Conservation (phyloP, 92 coral and sea anemone species). For the Pocillopora meandrina region DNA sequence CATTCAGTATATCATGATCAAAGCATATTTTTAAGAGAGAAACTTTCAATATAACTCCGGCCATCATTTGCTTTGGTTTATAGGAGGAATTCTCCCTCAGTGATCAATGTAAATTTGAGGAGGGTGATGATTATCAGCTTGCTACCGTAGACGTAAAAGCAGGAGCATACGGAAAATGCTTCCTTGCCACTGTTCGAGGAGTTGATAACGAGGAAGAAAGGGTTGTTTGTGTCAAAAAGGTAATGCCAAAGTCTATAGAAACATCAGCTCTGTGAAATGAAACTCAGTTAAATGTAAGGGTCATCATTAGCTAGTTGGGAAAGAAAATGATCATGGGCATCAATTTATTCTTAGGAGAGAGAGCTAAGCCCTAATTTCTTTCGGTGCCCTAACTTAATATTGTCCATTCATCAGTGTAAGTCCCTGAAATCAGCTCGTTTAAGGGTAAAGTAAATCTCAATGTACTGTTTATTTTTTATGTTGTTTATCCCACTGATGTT, state of each 20-base stretch:
- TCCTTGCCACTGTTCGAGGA: not conserved
- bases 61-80: not conserved
- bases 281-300: not conserved
- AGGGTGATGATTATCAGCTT: conserved; percentile 19
- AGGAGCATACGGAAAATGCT: conserved; percentile 55
- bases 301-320: not conserved
- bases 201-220: not conserved
- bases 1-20: not conserved
- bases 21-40: not conserved
- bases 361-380: too few relatives aligned
- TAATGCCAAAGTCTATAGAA: not conserved
- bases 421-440: too few relatives aligned
- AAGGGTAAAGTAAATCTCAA: too few relatives aligned
- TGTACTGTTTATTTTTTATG: too few relatives aligned
- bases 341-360: too few relatives aligned
- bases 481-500: not conserved
- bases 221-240: conserved; percentile 44
- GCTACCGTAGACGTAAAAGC: not conserved
- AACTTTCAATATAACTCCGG: not conserved
- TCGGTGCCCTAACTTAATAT: not conserved
- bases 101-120: conserved; percentile 25
- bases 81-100: conserved; percentile 17
- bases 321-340: too few relatives aligned
- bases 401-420: not conserved
- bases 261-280: not conserved